Evolutionary conservation across 2,888 invertebrate genomes (phyloP), one percentile per base, ranked within the genome.

Genomic region (Heteropelma amictum): DNA sequence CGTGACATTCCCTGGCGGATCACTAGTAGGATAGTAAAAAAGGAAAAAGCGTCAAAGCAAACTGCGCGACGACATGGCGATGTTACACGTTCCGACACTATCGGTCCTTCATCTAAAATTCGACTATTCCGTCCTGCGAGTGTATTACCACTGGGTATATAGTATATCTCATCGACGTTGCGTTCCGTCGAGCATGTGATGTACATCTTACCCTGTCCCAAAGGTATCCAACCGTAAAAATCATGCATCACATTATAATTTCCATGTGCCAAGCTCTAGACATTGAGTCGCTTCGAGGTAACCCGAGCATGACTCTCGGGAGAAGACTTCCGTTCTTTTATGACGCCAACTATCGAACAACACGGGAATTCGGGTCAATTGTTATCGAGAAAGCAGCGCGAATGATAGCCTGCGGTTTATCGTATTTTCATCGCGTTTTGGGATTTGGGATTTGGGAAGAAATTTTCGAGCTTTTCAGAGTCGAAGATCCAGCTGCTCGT

Each of bases 141-240:
- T 54, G 12, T 12, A 26, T 12, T 23, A 26, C 42, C 5, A 3
- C n/a, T n/a, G n/a, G n/a, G 12, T 23, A 21, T 4, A 35, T 21
- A 30, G 8, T 28, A 28, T 45, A 58, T 58, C 42, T 14, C 72
- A 38, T 67, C 70, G 69, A 75, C 54, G 64, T 68, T 68, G 72
- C n/a, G n/a, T 69, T 75, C 68, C 45, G 49, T 75, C 70, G 35
- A 78, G 77, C 75, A 77, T 75, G 60, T 71, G 56, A 73, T 68
- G 56, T 71, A 72, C 67, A 69, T 65, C 47, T 68, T 69, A 64
- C 56, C 54, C 60, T 49, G 35, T 49, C 38, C 33, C 51, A 49
- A 56, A 65, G 30, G n/a, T 33, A 61, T 26, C 54, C 49, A 63
- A 38, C 54, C 42, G 35, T 26, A 28, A 68, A 74, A 72, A 76